These are phyloP conservation scores for Podargus strigoides DNA, from an alignment of 2,797 vertebrate species.

Conservation along the genomic window DNA sequence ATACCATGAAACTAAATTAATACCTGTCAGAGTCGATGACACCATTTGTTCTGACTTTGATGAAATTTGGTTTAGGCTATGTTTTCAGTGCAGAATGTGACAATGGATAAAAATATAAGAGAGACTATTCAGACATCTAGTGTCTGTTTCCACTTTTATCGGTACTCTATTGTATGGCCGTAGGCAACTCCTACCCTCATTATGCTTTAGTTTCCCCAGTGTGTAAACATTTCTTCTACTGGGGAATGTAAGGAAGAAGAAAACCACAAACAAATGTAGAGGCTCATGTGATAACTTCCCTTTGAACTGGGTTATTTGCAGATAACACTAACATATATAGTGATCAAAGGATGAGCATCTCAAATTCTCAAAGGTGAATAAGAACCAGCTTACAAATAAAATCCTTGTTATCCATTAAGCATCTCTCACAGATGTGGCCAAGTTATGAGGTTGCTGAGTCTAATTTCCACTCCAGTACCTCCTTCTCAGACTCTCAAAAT, in stretches of 20 bases:
- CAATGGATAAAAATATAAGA: not conserved
- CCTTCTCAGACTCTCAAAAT: not conserved
- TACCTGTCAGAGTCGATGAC: constrained; percentile 1
- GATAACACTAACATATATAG: not conserved
- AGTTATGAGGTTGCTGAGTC: not conserved
- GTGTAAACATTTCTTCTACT: not conserved
- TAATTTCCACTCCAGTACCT: not conserved
- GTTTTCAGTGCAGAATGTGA: not conserved
- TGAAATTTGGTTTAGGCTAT: not conserved
- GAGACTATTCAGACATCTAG: not conserved
- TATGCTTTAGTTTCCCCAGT: not conserved
- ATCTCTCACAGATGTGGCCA: not conserved
- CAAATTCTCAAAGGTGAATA: not conserved
- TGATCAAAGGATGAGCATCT: not conserved
- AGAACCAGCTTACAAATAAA: not conserved
- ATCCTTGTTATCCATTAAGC: not conserved
- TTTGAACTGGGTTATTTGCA: not conserved
- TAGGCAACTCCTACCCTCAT: not conserved
- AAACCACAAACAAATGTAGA: not conserved
- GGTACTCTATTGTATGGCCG: not conserved
- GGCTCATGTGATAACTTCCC: not conserved
- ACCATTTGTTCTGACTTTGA: not conserved
- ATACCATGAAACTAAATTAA: not conserved
- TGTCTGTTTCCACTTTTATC: not conserved
- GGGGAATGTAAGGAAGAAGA: not conserved